phyloP scores from a whole-genome alignment of 2,113 vertebrate species.

The Aplodontia rufa region DNA sequence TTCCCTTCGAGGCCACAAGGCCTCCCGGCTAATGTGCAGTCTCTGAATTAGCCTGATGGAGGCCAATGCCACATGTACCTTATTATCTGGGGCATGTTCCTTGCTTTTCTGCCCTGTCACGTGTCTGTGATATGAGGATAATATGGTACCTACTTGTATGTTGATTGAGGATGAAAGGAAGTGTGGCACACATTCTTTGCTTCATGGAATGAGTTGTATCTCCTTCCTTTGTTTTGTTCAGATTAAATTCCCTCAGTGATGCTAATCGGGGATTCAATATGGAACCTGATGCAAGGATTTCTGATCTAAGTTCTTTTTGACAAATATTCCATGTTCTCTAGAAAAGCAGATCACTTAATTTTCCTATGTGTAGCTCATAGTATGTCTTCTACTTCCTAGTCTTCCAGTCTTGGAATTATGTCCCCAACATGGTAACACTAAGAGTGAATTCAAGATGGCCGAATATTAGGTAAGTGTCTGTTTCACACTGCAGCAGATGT shows the following conservation, averaged over 20 bases:
- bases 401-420: not conserved
- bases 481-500: not conserved
- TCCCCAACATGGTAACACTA: not conserved
- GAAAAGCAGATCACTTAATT: not conserved
- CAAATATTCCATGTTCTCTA: not conserved
- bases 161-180: not conserved
- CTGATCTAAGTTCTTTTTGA: not conserved
- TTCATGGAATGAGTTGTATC: rapidly evolving
- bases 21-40: not conserved
- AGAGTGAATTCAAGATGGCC: not conserved
- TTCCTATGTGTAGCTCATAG: not conserved
- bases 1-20: not conserved
- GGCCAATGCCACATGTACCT: too few species aligned
- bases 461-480: not conserved
- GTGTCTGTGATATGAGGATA: not conserved
- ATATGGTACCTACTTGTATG: too few species aligned
- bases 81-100: too few species aligned
- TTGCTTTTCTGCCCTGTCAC: not conserved
- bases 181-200: not conserved
- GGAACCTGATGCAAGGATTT: not conserved
- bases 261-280: not conserved
- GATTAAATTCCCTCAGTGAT: not conserved
- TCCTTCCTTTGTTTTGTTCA: not conserved
- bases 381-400: not conserved
- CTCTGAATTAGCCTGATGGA: not conserved